Percentiles rank a stretch among this genome's conserved stretches.
Evolutionary conservation across 23 tunicate genomes (phyloP).

Genomic region (Botrylloides violaceus): DNA sequence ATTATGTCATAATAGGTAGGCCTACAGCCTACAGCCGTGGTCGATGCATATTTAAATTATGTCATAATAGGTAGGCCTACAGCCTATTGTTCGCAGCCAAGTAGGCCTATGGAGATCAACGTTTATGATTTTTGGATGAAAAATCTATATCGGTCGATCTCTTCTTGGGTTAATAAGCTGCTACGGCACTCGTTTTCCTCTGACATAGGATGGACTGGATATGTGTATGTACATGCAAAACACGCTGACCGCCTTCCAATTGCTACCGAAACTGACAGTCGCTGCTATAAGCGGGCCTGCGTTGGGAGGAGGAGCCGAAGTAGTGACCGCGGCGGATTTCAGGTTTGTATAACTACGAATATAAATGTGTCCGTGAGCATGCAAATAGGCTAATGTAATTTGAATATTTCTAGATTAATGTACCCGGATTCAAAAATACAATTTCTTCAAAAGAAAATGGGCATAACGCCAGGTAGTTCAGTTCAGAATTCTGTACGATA

Average conservation of each 20-base stretch:
- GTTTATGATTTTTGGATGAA: too few species aligned
- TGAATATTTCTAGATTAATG: constrained; percentile 15
- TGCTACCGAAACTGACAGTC: neutral
- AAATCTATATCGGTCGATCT: neutral
- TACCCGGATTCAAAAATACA: constrained; percentile 29
- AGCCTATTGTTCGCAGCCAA: too few species aligned
- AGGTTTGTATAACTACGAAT: constrained; percentile 21
- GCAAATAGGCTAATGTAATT: neutral
- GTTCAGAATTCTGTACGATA: neutral
- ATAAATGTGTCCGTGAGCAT: neutral
- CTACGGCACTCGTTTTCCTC: neutral
- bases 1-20: too few species aligned
- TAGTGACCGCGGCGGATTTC: constrained; percentile 55
- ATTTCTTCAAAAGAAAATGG: constrained; percentile 56
- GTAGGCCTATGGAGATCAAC: too few species aligned
- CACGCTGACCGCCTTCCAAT: constrained; percentile 32
- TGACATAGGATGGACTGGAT: constrained; percentile 45
- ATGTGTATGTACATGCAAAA: constrained; percentile 83
- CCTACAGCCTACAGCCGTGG: too few species aligned
- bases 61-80: too few species aligned
- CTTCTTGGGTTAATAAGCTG: neutral
- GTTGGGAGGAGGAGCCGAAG: constrained; percentile 63
- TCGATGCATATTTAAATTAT: neutral
- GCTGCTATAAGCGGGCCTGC: constrained; percentile 45
- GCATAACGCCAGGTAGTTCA: constrained; percentile 41